Conservation (phyloP, 2,797 vertebrate genomes). For the Coreius guichenoti region DNA sequence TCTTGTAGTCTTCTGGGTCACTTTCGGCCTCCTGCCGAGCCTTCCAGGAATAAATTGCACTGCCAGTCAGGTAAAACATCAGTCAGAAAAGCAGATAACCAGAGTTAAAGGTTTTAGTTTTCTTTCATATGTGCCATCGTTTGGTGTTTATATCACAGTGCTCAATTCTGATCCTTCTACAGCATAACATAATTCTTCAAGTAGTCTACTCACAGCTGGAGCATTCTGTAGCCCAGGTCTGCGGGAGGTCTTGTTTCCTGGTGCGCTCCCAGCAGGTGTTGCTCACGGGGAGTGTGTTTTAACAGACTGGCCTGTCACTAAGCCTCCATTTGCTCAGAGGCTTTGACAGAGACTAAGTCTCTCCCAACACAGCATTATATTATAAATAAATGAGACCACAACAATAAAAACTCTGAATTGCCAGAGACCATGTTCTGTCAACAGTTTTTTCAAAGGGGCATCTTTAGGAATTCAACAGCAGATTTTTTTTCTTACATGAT, state of each 20-base stretch:
- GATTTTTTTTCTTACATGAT: neutral
- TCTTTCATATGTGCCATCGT: neutral
- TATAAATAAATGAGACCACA: slow-evolving; percentile 11
- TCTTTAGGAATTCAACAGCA: neutral
- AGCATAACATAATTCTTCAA: neutral
- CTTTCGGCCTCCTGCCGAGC: neutral
- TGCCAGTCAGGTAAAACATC: slow-evolving; percentile 3
- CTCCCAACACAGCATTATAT: neutral
- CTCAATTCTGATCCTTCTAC: neutral
- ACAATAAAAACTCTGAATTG: neutral
- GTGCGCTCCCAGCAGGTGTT: slow-evolving; percentile 27
- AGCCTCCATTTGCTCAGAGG: slow-evolving; percentile 20
- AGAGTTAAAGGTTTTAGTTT: slow-evolving; percentile 10
- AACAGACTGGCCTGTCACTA: slow-evolving; percentile 35
- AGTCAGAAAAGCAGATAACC: slow-evolving; percentile 14
- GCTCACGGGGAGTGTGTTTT: slow-evolving; percentile 15
- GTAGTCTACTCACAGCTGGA: slow-evolving; percentile 11
- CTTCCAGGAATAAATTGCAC: neutral
- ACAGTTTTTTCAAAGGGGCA: neutral
- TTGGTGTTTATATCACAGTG: slow-evolving; percentile 2
- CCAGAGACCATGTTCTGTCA: slow-evolving; percentile 9
- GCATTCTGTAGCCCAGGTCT: neutral
- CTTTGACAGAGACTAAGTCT: slow-evolving; percentile 26
- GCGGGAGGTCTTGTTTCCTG: neutral
- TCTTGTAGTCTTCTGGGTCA: slow-evolving; percentile 47